Evolutionary conservation across 1,140 invertebrate species (phyloP).

Genomic region (Rhopalosiphum maidis): DNA sequence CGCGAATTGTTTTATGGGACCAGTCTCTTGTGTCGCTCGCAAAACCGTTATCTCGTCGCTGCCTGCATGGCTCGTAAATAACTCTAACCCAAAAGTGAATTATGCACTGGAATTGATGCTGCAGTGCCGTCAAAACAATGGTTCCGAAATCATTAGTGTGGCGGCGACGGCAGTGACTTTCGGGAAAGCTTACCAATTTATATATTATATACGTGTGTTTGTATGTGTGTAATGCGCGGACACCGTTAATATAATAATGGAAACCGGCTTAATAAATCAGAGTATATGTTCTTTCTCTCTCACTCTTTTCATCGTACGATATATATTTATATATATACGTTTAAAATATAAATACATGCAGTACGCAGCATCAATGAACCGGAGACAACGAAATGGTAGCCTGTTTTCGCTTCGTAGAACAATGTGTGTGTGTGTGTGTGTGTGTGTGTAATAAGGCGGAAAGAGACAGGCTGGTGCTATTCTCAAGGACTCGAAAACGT

Average conservation of each 20-base stretch:
- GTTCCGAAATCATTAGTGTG: constrained; percentile 35
- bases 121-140: constrained; percentile 20
- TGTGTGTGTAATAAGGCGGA: not conserved
- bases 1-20: constrained; percentile 32
- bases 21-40: not conserved
- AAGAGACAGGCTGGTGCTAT: not conserved
- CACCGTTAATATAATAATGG: constrained; percentile 34
- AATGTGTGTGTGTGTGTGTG: constrained; percentile 11
- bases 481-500: constrained; percentile 42
- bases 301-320: not conserved
- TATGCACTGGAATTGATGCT: constrained; percentile 38
- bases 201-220: not conserved
- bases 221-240: not conserved
- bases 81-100: constrained; percentile 30
- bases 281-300: not conserved
- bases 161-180: not conserved
- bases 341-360: not conserved
- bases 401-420: constrained; percentile 14
- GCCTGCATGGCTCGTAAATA: constrained; percentile 25
- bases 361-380: constrained; percentile 9
- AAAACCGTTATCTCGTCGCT: constrained; percentile 40
- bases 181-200: constrained; percentile 41
- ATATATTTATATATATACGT: constrained; percentile 1
- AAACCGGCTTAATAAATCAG: constrained; percentile 39
- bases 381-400: constrained; percentile 26